Evolutionary conservation across 1,140 invertebrate species (phyloP).

Genomic region (Watersipora subatra): DNA sequence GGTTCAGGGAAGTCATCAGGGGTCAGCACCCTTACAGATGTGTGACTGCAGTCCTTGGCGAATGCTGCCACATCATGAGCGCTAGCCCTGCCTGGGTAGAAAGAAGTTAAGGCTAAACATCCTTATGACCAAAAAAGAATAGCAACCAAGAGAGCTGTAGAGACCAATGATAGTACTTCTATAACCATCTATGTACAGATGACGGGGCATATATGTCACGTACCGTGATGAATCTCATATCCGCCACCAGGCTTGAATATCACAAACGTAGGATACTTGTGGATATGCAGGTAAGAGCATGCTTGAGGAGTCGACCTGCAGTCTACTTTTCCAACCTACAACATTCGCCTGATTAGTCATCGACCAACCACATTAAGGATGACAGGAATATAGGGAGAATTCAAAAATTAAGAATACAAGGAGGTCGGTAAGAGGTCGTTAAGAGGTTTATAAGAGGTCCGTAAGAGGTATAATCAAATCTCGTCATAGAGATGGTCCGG

Average conservation of each 20-base stretch:
- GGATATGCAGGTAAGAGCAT: slow-evolving; percentile 45
- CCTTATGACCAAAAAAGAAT: no score
- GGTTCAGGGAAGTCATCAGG: slow-evolving; percentile 47
- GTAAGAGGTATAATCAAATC: no score
- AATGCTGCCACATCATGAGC: slow-evolving; percentile 56
- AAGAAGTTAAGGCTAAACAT: background rate
- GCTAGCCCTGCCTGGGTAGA: slow-evolving; percentile 42
- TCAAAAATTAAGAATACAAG: no score
- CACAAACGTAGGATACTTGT: slow-evolving; percentile 55
- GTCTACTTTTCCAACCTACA: slow-evolving; percentile 47
- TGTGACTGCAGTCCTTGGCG: slow-evolving; percentile 50
- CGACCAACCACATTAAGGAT: background rate
- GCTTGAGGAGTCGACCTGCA: slow-evolving; percentile 45
- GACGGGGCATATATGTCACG: no score
- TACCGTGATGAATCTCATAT: slow-evolving; percentile 57
- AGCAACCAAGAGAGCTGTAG: no score
- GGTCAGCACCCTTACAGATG: slow-evolving; percentile 50
- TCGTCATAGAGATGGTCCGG: no score
- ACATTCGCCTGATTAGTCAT: slow-evolving; percentile 1
- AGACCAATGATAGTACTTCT: no score
- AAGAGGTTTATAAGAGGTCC: no score
- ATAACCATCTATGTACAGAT: no score
- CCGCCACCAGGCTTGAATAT: slow-evolving; percentile 56
- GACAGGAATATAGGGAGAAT: background rate
- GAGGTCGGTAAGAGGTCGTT: no score